Percentiles rank a stretch among this genome's conserved stretches.
Conservation (phyloP, 2,797 vertebrate genomes). For the Mionectes olivaceus region DNA sequence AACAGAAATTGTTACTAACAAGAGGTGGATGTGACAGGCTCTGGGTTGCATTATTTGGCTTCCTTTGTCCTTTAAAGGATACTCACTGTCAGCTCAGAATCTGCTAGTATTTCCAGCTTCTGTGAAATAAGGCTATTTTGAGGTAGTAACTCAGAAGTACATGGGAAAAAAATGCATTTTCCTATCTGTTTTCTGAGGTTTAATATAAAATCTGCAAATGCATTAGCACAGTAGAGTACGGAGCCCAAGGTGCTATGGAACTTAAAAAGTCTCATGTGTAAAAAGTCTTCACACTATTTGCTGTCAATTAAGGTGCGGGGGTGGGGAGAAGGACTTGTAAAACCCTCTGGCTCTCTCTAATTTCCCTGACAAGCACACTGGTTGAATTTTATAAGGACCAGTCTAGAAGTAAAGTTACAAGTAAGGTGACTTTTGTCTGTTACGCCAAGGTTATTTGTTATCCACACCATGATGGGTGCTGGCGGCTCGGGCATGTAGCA, state of each 20-base stretch:
- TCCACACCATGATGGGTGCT: rapidly evolving
- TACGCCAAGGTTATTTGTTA: neutral
- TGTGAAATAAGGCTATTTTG: neutral
- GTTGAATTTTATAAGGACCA: neutral
- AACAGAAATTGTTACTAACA: neutral
- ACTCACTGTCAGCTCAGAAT: neutral
- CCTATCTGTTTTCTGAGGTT: neutral
- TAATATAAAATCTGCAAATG: neutral
- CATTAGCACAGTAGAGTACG: neutral
- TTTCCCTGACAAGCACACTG: neutral
- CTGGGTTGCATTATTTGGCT: neutral
- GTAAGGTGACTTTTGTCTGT: neutral
- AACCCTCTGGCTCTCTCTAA: neutral
- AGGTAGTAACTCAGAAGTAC: neutral
- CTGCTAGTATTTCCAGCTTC: neutral
- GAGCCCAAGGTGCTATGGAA: neutral
- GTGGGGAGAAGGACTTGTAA: neutral
- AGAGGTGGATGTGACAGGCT: neutral
- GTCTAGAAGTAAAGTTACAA: neutral
- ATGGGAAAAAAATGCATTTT: neutral
- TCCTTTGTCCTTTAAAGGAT: constrained; percentile 9
- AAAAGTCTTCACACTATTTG: neutral
- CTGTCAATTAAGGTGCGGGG: neutral
- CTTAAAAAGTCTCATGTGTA: neutral
- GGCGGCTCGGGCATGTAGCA: neutral